These are phyloP conservation scores for Drosophila varians DNA, from an alignment of 1,140 invertebrate species.

Conservation along the genomic window DNA sequence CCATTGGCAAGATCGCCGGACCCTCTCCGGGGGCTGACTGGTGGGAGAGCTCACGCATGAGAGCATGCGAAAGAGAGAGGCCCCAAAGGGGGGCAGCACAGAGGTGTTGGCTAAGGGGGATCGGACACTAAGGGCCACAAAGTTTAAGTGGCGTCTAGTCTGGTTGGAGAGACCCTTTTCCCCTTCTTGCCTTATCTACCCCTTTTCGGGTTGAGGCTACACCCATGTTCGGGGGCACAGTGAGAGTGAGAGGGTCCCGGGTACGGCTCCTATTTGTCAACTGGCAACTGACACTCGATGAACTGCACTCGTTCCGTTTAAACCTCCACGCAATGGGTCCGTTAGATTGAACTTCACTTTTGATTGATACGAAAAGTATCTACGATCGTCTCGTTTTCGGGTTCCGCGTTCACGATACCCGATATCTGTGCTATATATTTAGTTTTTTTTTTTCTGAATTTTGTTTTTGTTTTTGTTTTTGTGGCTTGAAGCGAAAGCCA, in stretches of 20 bases:
- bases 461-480: conserved; percentile 21
- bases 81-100: conserved; percentile 10
- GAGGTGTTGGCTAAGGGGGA: neutral
- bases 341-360: neutral
- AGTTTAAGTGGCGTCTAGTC: too few relatives aligned
- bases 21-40: neutral
- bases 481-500: conserved; percentile 16
- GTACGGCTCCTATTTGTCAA: conserved; percentile 46
- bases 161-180: too few relatives aligned
- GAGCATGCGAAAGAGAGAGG: conserved; percentile 11
- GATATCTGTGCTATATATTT: neutral
- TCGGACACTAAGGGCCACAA: neutral
- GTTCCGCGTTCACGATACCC: neutral
- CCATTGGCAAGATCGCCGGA: conserved; percentile 17
- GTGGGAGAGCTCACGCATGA: conserved; percentile 4
- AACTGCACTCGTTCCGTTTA: conserved; percentile 58
- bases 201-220: neutral
- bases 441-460: conserved; percentile 1
- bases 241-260: conserved; percentile 14
- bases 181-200: neutral
- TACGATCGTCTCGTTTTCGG: conserved; percentile 21
- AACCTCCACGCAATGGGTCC: conserved; percentile 14
- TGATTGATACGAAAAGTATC: neutral
- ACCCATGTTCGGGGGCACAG: neutral
- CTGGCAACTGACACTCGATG: conserved; percentile 44